These are phyloP conservation scores for Hemiprocne comata DNA, from an alignment of 2,113 vertebrate genomes.

Conservation along the genomic window DNA sequence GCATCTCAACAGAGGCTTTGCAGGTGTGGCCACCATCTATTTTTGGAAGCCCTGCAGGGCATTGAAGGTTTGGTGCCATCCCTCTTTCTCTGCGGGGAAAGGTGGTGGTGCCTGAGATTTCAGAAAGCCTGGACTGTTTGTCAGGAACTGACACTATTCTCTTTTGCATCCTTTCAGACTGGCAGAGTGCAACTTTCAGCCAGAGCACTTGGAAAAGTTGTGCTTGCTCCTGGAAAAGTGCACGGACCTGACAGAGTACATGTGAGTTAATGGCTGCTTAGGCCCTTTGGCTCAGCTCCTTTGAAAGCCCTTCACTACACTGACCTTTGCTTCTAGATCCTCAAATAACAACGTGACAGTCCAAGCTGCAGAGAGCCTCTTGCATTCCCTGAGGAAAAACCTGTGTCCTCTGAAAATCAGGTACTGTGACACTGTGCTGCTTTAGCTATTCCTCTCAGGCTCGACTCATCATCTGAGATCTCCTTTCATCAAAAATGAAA, in stretches of 20 bases:
- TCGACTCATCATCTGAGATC: background rate
- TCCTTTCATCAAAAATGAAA: background rate
- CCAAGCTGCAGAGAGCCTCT: slow-evolving; percentile 2
- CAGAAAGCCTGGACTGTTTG: background rate
- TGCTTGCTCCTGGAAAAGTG: slow-evolving; percentile 68
- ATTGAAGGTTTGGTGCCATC: background rate
- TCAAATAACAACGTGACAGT: slow-evolving; percentile 47
- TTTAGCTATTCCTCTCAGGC: background rate
- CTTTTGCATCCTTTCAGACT: slow-evolving; percentile 72
- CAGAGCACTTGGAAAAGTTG: slow-evolving; percentile 74
- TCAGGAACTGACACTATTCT: background rate
- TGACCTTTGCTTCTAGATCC: slow-evolving; percentile 62
- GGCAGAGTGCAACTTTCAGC: slow-evolving; percentile 69
- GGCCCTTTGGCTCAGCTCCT: background rate
- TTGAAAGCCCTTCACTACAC: background rate
- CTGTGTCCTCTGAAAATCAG: slow-evolving; percentile 59
- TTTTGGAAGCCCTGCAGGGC: background rate
- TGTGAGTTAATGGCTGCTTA: slow-evolving; percentile 75
- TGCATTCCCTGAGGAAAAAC: slow-evolving; percentile 30
- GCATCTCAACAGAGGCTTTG: background rate
- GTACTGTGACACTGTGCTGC: slow-evolving; percentile 32
- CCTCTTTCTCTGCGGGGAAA: background rate
- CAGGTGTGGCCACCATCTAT: background rate
- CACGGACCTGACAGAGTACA: slow-evolving; percentile 68
- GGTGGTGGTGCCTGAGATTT: background rate